Evolutionary conservation across 2,113 vertebrate species (phyloP).

Genomic region (Mus spicilegus): DNA sequence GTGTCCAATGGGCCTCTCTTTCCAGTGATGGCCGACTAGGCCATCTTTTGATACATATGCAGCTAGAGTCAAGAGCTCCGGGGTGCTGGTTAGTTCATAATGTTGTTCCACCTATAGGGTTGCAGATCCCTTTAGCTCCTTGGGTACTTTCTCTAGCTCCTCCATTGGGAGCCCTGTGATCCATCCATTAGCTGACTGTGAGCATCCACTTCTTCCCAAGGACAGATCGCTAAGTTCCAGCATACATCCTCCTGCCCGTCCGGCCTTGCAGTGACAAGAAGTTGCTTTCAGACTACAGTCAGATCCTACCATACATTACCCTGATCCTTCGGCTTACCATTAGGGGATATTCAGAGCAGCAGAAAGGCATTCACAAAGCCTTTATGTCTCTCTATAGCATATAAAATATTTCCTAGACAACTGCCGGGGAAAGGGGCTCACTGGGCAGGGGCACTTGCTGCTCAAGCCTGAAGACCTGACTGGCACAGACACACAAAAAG

Average conservation of each 20-base stretch:
- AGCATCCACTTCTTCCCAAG: too few species aligned
- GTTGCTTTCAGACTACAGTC: not conserved
- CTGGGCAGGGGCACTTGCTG: not conserved
- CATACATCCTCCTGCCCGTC: not conserved
- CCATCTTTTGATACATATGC: too few species aligned
- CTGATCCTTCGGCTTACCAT: not conserved
- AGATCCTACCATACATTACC: not conserved
- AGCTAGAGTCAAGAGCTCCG: too few species aligned
- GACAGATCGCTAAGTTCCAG: not conserved
- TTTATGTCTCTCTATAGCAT: not conserved
- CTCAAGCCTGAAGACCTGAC: not conserved
- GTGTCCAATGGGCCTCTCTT: too few species aligned
- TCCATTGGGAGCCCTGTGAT: too few species aligned
- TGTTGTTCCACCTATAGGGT: too few species aligned
- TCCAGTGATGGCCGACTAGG: too few species aligned
- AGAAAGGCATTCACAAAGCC: not conserved
- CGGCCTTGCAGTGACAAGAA: not conserved
- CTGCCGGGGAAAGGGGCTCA: not conserved
- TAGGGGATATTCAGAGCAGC: not conserved
- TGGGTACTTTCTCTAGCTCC: too few species aligned
- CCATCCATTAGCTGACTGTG: too few species aligned
- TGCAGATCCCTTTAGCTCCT: too few species aligned
- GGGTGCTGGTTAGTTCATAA: too few species aligned
- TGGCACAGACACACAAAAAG: not conserved
- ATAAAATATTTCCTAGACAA: not conserved